Evolutionary conservation across 2,797 vertebrate species (phyloP).

Genomic region (Danio aesculapii): DNA sequence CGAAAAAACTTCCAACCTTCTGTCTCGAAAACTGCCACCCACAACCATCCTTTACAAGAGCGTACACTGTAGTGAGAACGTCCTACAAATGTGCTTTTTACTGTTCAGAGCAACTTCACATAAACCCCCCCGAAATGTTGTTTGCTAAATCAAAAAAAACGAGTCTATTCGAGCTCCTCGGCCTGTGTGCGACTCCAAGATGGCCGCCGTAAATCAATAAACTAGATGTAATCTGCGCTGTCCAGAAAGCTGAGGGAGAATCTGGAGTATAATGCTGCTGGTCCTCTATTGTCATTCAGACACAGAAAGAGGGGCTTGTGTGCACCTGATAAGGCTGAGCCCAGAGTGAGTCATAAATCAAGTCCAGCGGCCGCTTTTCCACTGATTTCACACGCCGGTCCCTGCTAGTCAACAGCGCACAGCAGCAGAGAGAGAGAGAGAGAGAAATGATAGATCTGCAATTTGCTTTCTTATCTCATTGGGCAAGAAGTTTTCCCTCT

Average conservation of each 20-base stretch:
- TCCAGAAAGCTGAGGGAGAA: slow-evolving; percentile 92
- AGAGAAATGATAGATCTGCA: slow-evolving; percentile 75
- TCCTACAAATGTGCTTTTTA: slow-evolving; percentile 54
- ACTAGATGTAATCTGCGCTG: slow-evolving; percentile 96
- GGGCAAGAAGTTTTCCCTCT: slow-evolving; percentile 88
- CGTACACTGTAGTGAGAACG: slow-evolving; percentile 67
- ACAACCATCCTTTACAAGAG: slow-evolving; percentile 47
- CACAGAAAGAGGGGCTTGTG: slow-evolving; percentile 86
- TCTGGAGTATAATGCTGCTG: slow-evolving; percentile 91
- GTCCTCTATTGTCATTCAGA: slow-evolving; percentile 97
- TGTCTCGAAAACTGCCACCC: slow-evolving; percentile 38
- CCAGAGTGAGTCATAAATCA: slow-evolving; percentile 97
- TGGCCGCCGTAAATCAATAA: slow-evolving; percentile 91
- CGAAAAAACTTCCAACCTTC: slow-evolving; percentile 53
- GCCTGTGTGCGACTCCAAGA: slow-evolving; percentile 66
- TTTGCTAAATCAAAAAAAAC: slow-evolving; percentile 81
- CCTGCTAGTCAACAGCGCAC: slow-evolving; percentile 63
- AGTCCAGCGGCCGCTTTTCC: slow-evolving; percentile 77
- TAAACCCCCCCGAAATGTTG: slow-evolving; percentile 64
- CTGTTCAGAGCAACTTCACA: slow-evolving; percentile 80
- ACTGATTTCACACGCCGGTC: slow-evolving; percentile 84
- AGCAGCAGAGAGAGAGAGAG: slow-evolving; percentile 56
- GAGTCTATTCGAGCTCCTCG: slow-evolving; percentile 73
- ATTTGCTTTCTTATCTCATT: slow-evolving; percentile 91
- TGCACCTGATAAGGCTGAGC: slow-evolving; percentile 94